Evolutionary conservation across 2,113 vertebrate genomes (phyloP).

Genomic region (Thoracochromis brauschi): DNA sequence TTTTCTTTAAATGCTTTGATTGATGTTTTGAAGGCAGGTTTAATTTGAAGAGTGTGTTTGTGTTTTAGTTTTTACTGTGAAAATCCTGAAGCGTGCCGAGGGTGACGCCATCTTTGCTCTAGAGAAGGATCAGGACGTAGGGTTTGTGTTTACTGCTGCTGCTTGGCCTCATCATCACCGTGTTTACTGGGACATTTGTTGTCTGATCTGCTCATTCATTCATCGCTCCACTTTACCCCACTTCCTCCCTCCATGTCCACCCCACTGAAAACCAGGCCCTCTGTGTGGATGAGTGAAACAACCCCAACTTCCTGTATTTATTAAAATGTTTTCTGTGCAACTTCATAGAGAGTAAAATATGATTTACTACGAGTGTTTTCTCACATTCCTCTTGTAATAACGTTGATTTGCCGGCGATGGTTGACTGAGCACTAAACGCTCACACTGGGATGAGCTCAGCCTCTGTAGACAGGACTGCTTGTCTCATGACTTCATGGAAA

Average conservation of each 20-base stretch:
- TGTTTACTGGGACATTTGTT: not conserved
- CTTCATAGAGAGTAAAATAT: not conserved
- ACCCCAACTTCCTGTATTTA: not conserved
- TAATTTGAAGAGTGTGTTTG: fast-evolving
- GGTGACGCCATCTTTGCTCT: not conserved
- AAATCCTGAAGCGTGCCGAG: not conserved
- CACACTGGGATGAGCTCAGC: not conserved
- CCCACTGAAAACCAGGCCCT: slow-evolving; percentile 46
- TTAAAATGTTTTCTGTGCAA: not conserved
- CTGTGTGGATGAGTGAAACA: slow-evolving; percentile 6
- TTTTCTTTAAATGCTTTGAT: not conserved
- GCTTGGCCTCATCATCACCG: fast-evolving
- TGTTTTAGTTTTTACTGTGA: fast-evolving
- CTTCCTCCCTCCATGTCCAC: not conserved
- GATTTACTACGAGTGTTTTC: not conserved
- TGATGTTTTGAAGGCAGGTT: not conserved
- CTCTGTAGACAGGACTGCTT: not conserved
- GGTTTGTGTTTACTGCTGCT: not conserved
- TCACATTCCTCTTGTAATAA: not conserved
- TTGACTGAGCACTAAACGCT: not conserved
- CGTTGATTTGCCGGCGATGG: not conserved
- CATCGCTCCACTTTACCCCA: fast-evolving
- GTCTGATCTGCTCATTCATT: not conserved
- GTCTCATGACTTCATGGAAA: not conserved
- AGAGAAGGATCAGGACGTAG: not conserved